phyloP scores from a whole-genome alignment of 1,140 invertebrate genomes.

The Euura saliciscinereae region DNA sequence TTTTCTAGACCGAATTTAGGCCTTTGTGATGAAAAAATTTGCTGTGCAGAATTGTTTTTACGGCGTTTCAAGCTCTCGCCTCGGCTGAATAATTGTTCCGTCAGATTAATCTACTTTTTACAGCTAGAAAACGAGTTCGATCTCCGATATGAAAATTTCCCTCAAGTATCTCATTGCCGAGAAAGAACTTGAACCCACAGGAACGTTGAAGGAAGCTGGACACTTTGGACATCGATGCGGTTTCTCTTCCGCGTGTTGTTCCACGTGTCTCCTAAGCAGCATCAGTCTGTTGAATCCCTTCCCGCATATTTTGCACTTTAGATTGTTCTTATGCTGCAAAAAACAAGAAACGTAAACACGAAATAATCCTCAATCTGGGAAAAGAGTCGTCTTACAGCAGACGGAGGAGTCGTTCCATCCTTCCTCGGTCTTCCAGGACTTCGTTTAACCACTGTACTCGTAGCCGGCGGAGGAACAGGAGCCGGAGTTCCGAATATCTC shows the following conservation, averaged over 20 bases:
- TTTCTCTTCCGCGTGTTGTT: slow-evolving; percentile 68
- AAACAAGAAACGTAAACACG: not conserved
- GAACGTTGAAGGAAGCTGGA: slow-evolving; percentile 67
- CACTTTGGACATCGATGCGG: slow-evolving; percentile 68
- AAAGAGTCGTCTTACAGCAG: slow-evolving; percentile 15
- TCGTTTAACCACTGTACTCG: slow-evolving; percentile 17
- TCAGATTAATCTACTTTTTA: too few species aligned
- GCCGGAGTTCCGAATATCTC: slow-evolving; percentile 17
- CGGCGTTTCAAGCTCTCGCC: too few species aligned
- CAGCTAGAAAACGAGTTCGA: too few species aligned
- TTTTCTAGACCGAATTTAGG: too few species aligned
- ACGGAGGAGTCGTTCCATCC: slow-evolving; percentile 20
- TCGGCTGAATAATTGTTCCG: too few species aligned
- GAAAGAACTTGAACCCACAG: slow-evolving; percentile 54
- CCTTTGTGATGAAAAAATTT: too few species aligned
- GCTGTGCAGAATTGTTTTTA: too few species aligned
- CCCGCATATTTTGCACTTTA: slow-evolving; percentile 63
- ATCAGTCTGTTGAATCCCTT: slow-evolving; percentile 62
- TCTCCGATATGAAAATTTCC: too few species aligned
- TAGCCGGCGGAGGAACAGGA: not conserved
- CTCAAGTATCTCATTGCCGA: not conserved
- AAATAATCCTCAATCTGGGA: not conserved
- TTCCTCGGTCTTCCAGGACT: slow-evolving; percentile 43
- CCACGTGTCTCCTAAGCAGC: slow-evolving; percentile 62
- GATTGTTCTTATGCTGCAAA: slow-evolving; percentile 46